These are phyloP conservation scores for Paradisaea rubra DNA, from an alignment of 2,113 vertebrate species.

Conservation along the genomic window DNA sequence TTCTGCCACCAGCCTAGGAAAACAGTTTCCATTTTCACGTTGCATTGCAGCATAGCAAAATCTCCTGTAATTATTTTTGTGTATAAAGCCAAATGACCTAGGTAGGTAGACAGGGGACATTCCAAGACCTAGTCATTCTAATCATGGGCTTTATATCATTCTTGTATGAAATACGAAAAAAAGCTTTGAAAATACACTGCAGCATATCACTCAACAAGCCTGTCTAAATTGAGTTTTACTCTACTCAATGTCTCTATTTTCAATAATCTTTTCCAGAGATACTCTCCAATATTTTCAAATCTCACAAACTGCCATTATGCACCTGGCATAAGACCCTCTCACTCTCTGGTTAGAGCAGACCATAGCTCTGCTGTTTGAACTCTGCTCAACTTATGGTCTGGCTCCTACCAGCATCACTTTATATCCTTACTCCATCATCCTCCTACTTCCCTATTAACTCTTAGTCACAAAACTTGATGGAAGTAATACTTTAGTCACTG, in stretches of 20 bases:
- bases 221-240: background rate
- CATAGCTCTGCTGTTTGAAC: background rate
- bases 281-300: background rate
- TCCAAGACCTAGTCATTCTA: background rate
- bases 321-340: background rate
- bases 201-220: background rate
- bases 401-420: background rate
- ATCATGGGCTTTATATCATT: background rate
- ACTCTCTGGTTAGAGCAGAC: background rate
- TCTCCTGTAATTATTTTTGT: background rate
- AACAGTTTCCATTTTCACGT: background rate
- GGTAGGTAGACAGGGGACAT: background rate
- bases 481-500: background rate
- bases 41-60: background rate
- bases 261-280: background rate
- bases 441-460: background rate
- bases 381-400: background rate
- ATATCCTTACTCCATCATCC: background rate
- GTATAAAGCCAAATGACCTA: background rate
- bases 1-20: background rate
- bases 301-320: accelerated
- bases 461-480: background rate
- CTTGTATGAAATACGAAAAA: background rate
- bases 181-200: background rate
- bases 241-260: background rate